Conservation (phyloP, 2,113 vertebrate species). For the Collichthys lucidus region DNA sequence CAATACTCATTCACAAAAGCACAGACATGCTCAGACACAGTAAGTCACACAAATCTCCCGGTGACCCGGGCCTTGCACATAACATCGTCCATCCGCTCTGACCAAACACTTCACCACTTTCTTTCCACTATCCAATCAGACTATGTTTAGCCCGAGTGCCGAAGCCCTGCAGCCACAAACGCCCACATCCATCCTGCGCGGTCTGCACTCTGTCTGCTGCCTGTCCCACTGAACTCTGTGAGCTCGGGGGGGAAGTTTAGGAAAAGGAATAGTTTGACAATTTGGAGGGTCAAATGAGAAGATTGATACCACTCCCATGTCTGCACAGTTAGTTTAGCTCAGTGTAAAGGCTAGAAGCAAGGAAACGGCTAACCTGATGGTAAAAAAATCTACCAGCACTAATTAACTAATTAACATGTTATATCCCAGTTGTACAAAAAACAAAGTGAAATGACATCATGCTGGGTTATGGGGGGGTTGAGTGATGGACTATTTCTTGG, state of each 20-base stretch:
- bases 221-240: constrained; percentile 52
- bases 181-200: constrained; percentile 67
- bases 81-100: constrained; percentile 39
- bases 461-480: not conserved
- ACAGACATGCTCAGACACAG: constrained; percentile 53
- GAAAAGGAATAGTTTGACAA: not conserved
- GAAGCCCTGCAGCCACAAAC: constrained; percentile 66
- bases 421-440: not conserved
- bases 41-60: constrained; percentile 53
- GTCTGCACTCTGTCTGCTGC: constrained; percentile 68
- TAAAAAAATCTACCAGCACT: not conserved
- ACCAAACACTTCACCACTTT: constrained; percentile 65
- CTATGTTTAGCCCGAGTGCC: constrained; percentile 67
- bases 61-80: constrained; percentile 50
- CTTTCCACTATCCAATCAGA: constrained; percentile 75
- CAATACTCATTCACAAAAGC: constrained; percentile 28
- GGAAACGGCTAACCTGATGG: not conserved
- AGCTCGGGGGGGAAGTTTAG: constrained; percentile 26
- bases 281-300: constrained; percentile 14
- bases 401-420: not conserved
- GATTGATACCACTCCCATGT: not conserved
- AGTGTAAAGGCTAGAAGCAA: constrained; percentile 5
- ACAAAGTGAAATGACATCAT: not conserved
- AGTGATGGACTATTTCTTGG: not conserved
- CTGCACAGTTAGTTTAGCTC: constrained; percentile 5